Percentiles rank a stretch among this genome's conserved stretches.
These are phyloP conservation scores for Chloroceryle aenea DNA, from an alignment of 2,113 vertebrate species.

Conservation along the genomic window DNA sequence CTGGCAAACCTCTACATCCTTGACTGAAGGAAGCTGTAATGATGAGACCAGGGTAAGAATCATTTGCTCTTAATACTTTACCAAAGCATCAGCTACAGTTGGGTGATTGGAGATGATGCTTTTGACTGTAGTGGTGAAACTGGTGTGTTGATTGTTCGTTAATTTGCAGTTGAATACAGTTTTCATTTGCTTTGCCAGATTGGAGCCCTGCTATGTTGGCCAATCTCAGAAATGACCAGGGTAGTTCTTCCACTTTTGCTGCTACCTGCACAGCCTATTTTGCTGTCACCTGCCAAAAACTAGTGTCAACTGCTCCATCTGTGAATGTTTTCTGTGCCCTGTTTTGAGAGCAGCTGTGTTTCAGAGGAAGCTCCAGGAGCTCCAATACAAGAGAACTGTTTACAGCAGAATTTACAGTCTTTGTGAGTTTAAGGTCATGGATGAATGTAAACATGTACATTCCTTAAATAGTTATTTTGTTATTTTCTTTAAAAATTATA, in stretches of 20 bases:
- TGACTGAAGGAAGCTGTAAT: neutral
- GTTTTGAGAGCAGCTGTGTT: neutral
- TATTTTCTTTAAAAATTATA: neutral
- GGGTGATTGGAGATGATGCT: neutral
- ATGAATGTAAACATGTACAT: neutral
- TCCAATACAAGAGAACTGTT: neutral
- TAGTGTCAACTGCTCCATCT: fast-evolving
- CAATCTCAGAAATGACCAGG: neutral
- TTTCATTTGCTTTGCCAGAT: neutral
- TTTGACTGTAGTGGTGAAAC: neutral
- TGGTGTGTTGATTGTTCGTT: neutral
- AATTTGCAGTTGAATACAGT: neutral
- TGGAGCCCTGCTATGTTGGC: neutral
- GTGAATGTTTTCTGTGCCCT: neutral
- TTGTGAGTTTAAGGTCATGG: neutral
- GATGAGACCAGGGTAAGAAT: neutral
- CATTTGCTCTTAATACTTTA: neutral
- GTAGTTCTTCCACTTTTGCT: neutral
- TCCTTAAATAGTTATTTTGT: neutral
- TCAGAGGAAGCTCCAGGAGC: neutral
- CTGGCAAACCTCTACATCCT: neutral
- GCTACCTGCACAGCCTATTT: neutral
- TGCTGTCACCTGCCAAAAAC: neutral
- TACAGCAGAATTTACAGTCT: neutral
- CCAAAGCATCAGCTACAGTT: neutral